Percentiles rank a stretch among this genome's conserved stretches.
These are phyloP conservation scores for Orchesella cincta DNA, from an alignment of 1,140 invertebrate genomes.

Conservation along the genomic window DNA sequence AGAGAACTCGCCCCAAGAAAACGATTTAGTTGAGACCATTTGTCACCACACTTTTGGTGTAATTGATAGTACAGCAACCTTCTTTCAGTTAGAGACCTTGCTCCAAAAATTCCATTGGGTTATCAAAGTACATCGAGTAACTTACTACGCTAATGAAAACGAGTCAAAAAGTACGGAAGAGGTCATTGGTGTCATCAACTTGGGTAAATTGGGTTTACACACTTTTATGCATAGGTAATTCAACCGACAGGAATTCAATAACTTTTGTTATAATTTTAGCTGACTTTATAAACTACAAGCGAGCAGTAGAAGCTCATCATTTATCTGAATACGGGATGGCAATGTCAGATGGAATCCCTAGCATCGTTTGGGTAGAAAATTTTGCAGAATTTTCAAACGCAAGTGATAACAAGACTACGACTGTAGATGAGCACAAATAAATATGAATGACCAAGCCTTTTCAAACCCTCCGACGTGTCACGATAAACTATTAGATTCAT, in stretches of 20 bases:
- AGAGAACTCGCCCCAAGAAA: too few relatives aligned
- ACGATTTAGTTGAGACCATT: neutral
- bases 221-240: too few relatives aligned
- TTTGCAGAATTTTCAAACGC: neutral
- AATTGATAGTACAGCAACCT: neutral
- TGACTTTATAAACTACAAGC: neutral
- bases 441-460: too few relatives aligned
- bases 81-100: neutral
- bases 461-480: too few relatives aligned
- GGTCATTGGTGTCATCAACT: neutral
- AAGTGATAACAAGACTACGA: too few relatives aligned
- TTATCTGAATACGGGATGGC: neutral
- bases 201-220: too few relatives aligned
- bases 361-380: neutral
- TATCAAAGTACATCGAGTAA: neutral
- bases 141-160: neutral
- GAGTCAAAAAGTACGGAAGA: neutral
- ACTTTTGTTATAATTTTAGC: too few relatives aligned
- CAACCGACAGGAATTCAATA: too few relatives aligned
- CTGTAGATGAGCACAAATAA: too few relatives aligned
- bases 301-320: neutral
- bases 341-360: conserved; percentile 1
- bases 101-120: neutral
- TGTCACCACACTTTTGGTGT: neutral
- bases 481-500: too few relatives aligned